Base-by-base conservation (phyloP, 2,797 vertebrate species). In the Bovichtus diacanthus region DNA sequence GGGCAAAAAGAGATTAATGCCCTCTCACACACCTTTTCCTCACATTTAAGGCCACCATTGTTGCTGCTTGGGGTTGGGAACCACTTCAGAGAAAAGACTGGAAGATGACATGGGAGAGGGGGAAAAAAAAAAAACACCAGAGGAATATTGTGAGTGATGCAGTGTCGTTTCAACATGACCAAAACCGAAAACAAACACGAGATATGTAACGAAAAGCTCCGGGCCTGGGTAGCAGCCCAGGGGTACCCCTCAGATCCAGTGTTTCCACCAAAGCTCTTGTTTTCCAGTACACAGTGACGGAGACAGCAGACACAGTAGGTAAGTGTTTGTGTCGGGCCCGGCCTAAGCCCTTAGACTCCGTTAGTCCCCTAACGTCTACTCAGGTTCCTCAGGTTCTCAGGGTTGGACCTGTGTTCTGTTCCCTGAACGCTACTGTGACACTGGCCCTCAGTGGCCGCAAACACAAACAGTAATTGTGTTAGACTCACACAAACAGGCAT, bases 211-310 rank as follows among this genome's bases (percentile, higher is more conserved):
- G 70, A 82, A 87, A 88, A 88, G 78, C 85, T 74, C 58, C 21
- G 23, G 64, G 82, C 75, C 82, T 72, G 46, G 80, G 67, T 76
- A 62, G 61, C 19, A 86, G 78, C 81, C 76, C 75, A 82, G 86
- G 59, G 84, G 86, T 84, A 87, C 87, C 83, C 74, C 71, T 78
- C 27, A 68, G 67, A 87, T 90, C 74, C 87, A 88, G 74, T 83
- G 93, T 90, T 88, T 90, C 85, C 80, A 85, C 83, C 85, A 93
- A 93, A 94, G 92, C 92, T 85, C 88, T 93, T 94, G 92, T 94
- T 94, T 92, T 94, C 86, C 85, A 92, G 91, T 94, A 94, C 93
- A 94, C 93, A 94, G 85, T 65, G 85, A 75, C 12, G 74, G 90
- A 94, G 91, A 93, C 93, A 91, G 93, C 89, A 94, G 90, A 94